These are phyloP conservation scores for Onchidella celtica DNA, from an alignment of 2,888 invertebrate species.

Conservation along the genomic window DNA sequence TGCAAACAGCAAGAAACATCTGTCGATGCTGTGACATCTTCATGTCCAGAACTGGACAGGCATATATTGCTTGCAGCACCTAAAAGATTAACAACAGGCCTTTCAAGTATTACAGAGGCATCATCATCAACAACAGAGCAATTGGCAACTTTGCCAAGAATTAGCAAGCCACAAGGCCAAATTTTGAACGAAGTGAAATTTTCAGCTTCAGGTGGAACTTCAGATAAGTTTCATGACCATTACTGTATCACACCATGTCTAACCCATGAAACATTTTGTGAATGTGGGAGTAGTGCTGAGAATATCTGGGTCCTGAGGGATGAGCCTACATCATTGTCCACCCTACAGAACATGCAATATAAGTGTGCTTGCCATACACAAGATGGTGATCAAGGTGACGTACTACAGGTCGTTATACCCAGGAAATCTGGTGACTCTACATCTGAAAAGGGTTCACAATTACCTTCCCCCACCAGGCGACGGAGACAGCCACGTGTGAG, in stretches of 20 bases:
- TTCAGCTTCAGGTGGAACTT: too few relatives aligned
- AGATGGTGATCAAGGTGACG: conserved; percentile 18
- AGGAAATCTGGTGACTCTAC: too few relatives aligned
- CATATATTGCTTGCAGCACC: not conserved
- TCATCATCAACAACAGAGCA: not conserved
- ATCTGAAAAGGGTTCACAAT: too few relatives aligned
- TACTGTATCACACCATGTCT: conserved; percentile 17
- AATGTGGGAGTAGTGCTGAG: not conserved
- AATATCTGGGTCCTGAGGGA: conserved; percentile 39
- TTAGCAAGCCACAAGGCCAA: not conserved
- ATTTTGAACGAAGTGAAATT: not conserved
- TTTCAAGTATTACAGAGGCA: not conserved
- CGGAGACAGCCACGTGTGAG: not conserved
- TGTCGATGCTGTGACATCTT: not conserved
- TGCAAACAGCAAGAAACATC: conserved; percentile 16
- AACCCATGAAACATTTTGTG: conserved; percentile 30
- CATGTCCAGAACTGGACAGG: not conserved
- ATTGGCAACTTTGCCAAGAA: not conserved
- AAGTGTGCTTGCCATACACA: not conserved
- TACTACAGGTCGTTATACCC: conserved; percentile 1
- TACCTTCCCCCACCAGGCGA: not conserved
- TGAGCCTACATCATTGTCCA: not conserved
- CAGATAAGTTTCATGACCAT: not conserved
- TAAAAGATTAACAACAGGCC: not conserved
- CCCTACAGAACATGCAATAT: not conserved